These are phyloP conservation scores for Beris morrisii DNA, from an alignment of 2,888 invertebrate genomes.

Conservation along the genomic window DNA sequence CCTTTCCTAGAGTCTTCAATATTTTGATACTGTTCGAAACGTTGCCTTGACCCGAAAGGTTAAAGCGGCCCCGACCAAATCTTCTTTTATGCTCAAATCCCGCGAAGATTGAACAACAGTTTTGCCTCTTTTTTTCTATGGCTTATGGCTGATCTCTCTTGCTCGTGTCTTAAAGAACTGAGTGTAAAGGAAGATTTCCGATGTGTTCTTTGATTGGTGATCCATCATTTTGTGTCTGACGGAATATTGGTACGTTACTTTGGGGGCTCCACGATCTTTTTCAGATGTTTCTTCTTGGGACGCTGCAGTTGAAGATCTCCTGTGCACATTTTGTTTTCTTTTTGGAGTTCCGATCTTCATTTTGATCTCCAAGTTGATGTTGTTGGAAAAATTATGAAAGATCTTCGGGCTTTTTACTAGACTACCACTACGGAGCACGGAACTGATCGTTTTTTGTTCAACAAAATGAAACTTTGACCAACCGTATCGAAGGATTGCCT, in stretches of 20 bases:
- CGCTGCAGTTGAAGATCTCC: constrained; percentile 1
- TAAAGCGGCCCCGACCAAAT: constrained; percentile 31
- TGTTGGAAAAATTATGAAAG: neutral
- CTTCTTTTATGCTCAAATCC: constrained; percentile 17
- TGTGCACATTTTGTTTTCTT: neutral
- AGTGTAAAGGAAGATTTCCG: constrained; percentile 27
- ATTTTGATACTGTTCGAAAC: constrained; percentile 21
- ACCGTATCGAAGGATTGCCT: constrained; percentile 2
- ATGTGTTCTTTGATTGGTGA: constrained; percentile 54
- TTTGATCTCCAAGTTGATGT: neutral
- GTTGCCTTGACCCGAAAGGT: constrained; percentile 38
- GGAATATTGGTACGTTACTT: constrained; percentile 33
- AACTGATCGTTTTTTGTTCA: neutral
- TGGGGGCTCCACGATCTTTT: constrained; percentile 9
- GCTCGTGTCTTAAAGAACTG: neutral
- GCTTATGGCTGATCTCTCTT: neutral
- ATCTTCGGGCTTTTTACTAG: neutral
- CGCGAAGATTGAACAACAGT: neutral
- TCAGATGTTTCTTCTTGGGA: neutral
- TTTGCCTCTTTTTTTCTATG: too few species aligned
- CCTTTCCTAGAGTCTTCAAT: constrained; percentile 1
- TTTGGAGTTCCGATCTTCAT: neutral
- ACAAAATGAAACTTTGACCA: constrained; percentile 5
- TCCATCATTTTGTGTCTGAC: constrained; percentile 51
- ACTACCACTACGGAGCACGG: neutral